Conservation (phyloP, 2,888 invertebrate genomes). For the Leucophora obtusa region DNA sequence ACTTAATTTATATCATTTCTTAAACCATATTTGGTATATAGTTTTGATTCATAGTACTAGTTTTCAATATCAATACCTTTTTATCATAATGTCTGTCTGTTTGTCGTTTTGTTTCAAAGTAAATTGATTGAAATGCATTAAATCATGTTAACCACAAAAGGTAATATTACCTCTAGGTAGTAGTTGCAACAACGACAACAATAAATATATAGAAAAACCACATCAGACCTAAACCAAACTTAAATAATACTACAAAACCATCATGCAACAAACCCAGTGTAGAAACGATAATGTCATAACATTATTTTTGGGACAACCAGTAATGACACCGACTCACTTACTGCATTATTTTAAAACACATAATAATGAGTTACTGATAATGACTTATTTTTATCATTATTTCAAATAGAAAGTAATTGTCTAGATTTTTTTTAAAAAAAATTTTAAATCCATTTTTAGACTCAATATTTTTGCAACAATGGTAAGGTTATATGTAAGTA, state of each 20-base stretch:
- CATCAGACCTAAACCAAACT: neutral
- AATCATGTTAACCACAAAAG: constrained; percentile 54
- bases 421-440: too few relatives aligned
- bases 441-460: too few relatives aligned
- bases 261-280: neutral
- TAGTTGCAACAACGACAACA: constrained; percentile 12
- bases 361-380: too few relatives aligned
- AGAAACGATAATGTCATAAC: too few relatives aligned
- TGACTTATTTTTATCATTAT: too few relatives aligned
- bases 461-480: too few relatives aligned
- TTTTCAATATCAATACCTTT: constrained; percentile 27
- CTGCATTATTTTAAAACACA: too few relatives aligned
- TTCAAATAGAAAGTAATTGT: too few relatives aligned
- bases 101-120: constrained; percentile 19
- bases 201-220: neutral
- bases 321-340: too few relatives aligned
- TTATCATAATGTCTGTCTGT: constrained; percentile 5
- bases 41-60: constrained; percentile 28
- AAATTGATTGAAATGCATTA: constrained; percentile 61
- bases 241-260: neutral
- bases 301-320: too few relatives aligned
- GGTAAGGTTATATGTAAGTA: too few relatives aligned
- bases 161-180: constrained; percentile 45
- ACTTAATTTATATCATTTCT: constrained; percentile 57
- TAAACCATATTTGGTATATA: constrained; percentile 28